Evolutionary conservation across 2,888 invertebrate species (phyloP).

Genomic region (Mythimna albipuncta): DNA sequence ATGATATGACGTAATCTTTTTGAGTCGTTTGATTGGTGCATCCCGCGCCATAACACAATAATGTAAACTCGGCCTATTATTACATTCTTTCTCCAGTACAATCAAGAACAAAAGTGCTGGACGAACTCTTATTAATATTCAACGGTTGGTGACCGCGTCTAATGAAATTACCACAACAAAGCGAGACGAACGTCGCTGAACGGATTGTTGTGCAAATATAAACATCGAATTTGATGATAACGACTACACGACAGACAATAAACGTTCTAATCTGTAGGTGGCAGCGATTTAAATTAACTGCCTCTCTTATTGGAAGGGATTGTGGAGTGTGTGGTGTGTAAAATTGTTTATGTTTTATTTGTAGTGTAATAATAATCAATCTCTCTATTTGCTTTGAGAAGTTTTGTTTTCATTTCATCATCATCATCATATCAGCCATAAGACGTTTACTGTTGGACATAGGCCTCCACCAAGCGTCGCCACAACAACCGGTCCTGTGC

Average conservation of each 20-base stretch:
- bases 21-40: too few species aligned
- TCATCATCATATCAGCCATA: too few species aligned
- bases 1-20: too few species aligned
- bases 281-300: slow-evolving; percentile 59
- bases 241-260: slow-evolving; percentile 68
- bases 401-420: not conserved
- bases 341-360: not conserved
- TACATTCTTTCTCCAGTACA: slow-evolving; percentile 56
- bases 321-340: slow-evolving; percentile 7
- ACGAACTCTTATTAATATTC: slow-evolving; percentile 84
- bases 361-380: not conserved
- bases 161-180: slow-evolving; percentile 90
- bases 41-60: too few species aligned
- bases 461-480: too few species aligned
- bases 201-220: slow-evolving; percentile 87
- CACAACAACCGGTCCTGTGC: too few species aligned
- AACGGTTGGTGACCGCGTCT: slow-evolving; percentile 80
- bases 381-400: not conserved
- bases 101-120: slow-evolving; percentile 75
- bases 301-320: slow-evolving; percentile 24
- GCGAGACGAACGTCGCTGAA: slow-evolving; percentile 70
- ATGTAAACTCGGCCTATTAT: slow-evolving; percentile 8
- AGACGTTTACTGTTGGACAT: too few species aligned
- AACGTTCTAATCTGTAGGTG: slow-evolving; percentile 66
- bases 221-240: slow-evolving; percentile 85